phyloP scores from a whole-genome alignment of 1,140 invertebrate species.

The Rhizoglyphus robini region DNA sequence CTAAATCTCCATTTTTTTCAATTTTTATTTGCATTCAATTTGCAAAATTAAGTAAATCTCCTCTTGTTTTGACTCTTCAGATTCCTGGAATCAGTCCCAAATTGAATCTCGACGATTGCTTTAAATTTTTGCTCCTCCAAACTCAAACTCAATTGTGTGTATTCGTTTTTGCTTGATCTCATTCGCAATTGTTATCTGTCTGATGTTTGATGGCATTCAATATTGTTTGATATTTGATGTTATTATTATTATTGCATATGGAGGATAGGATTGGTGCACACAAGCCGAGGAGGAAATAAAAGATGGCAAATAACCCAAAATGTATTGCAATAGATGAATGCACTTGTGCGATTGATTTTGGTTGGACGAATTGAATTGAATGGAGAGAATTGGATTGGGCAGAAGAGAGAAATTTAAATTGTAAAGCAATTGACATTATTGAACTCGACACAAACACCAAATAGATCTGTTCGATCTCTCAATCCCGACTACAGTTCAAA shows the following conservation, averaged over 20 bases:
- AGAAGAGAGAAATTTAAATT: neutral
- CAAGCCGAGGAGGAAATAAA: neutral
- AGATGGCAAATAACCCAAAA: neutral
- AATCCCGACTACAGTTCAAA: too few relatives aligned
- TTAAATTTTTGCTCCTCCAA: neutral
- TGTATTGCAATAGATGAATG: too few relatives aligned
- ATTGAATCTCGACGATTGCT: neutral
- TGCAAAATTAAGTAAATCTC: neutral
- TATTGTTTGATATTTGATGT: neutral
- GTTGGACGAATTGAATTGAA: neutral
- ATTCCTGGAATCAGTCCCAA: neutral
- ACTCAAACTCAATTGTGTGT: neutral
- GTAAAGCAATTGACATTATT: slow-evolving; percentile 12
- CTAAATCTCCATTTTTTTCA: neutral
- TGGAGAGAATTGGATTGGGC: neutral
- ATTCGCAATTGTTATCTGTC: neutral
- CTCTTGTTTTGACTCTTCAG: neutral
- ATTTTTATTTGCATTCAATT: neutral
- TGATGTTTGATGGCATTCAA: neutral
- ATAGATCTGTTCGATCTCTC: neutral
- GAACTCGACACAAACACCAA: neutral
- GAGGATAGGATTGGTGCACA: neutral
- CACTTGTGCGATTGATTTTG: neutral
- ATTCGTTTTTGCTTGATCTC: neutral
- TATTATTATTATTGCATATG: neutral